Evolutionary conservation across 2,888 invertebrate genomes (phyloP).

Genomic region (Caenorhabditis sinica): DNA sequence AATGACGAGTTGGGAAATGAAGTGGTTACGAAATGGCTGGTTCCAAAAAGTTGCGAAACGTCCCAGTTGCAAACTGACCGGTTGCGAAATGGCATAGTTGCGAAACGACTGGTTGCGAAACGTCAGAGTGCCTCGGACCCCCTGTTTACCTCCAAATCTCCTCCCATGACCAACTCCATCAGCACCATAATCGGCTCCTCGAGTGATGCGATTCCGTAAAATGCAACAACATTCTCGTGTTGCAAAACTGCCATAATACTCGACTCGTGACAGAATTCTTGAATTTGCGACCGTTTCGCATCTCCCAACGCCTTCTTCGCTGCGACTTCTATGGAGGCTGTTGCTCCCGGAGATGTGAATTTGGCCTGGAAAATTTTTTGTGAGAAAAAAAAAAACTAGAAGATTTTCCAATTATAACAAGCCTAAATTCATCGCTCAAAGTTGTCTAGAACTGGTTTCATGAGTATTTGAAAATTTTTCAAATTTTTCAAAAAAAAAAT

Average conservation of each 20-base stretch:
- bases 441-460: no score
- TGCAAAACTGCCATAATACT: slow-evolving; percentile 13
- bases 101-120: no score
- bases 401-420: neutral
- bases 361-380: neutral
- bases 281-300: slow-evolving; percentile 29
- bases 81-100: no score
- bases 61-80: no score
- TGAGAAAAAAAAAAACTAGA: no score
- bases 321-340: slow-evolving; percentile 9
- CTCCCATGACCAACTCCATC: slow-evolving; percentile 37
- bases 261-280: slow-evolving; percentile 44
- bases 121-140: no score
- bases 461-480: no score
- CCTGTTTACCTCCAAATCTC: slow-evolving; percentile 36
- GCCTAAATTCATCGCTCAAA: no score
- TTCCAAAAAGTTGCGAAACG: no score
- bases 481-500: no score
- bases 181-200: slow-evolving; percentile 40
- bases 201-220: slow-evolving; percentile 41
- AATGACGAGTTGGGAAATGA: no score
- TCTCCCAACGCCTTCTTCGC: slow-evolving; percentile 12
- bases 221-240: slow-evolving; percentile 36
- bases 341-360: neutral
- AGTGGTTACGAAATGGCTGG: no score